A percentile compares a stretch with the other conserved stretches of the same genome.
Evolutionary conservation across 2,113 vertebrate species (phyloP).

Genomic region (Chaetops frenatus): DNA sequence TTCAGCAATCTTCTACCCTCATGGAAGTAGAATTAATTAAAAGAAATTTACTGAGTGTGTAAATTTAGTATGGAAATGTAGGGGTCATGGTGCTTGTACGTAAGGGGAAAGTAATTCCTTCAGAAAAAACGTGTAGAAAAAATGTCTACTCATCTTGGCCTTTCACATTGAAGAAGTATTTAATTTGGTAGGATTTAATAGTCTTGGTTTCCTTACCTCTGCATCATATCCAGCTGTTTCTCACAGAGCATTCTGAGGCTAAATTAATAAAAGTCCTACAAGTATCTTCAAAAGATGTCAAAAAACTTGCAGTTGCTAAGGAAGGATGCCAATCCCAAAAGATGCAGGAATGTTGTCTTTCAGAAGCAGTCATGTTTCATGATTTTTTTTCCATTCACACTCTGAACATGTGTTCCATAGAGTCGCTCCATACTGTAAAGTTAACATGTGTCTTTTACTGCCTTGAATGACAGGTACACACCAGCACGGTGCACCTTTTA

Average conservation of each 20-base stretch:
- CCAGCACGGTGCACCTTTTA: background rate
- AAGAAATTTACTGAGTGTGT: background rate
- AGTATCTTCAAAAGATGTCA: background rate
- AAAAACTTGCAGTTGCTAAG: background rate
- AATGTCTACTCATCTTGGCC: background rate
- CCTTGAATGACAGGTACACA: background rate
- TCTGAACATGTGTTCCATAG: background rate
- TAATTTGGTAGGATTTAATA: background rate
- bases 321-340: background rate
- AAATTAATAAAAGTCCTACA: background rate
- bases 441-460: background rate
- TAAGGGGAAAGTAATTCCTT: background rate
- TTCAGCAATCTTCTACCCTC: background rate
- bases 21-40: background rate
- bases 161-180: background rate
- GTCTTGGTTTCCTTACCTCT: background rate
- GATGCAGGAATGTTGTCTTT: background rate
- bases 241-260: background rate
- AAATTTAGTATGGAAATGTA: background rate
- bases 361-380: background rate
- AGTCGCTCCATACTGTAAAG: background rate
- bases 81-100: fast-evolving
- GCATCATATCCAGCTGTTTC: background rate
- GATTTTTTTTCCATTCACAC: background rate
- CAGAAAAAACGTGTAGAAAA: background rate